Percentiles rank a stretch among this genome's conserved stretches.
Conservation (phyloP, 92 coral and sea anemone species). For the Meandrina meandrites region DNA sequence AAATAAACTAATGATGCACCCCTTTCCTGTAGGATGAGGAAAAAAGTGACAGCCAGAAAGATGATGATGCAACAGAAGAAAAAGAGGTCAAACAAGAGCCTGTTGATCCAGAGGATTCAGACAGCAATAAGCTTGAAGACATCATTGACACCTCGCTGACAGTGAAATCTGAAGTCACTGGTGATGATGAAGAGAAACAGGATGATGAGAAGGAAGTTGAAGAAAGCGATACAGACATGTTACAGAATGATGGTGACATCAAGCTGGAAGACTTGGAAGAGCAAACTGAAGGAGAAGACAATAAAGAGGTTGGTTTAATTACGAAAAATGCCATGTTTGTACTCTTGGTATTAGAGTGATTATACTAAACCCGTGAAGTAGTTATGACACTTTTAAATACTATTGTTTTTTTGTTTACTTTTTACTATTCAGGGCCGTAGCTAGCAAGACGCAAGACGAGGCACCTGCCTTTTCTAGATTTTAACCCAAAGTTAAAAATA, state of each 20-base stretch:
- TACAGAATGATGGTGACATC: slow-evolving; percentile 25
- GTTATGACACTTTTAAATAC: no score
- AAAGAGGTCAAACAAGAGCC: neutral
- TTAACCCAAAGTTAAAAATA: no score
- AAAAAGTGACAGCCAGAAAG: slow-evolving; percentile 23
- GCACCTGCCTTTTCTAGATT: no score
- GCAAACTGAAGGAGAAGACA: slow-evolving; percentile 5
- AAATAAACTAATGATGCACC: neutral
- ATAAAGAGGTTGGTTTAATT: slow-evolving; percentile 14
- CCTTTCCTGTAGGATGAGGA: slow-evolving; percentile 20
- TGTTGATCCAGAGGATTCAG: slow-evolving; percentile 25
- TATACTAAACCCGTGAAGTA: no score
- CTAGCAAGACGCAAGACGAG: no score
- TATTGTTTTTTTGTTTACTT: no score
- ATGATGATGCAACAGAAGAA: slow-evolving; percentile 20
- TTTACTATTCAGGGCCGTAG: no score
- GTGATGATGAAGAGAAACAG: slow-evolving; percentile 22
- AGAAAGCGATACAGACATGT: neutral
- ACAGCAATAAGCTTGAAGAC: slow-evolving; percentile 40
- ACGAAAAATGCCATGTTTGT: neutral
- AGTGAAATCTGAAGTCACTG: slow-evolving; percentile 26
- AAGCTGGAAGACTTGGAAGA: slow-evolving; percentile 47
- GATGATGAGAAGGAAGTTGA: slow-evolving; percentile 23
- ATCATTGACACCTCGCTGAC: slow-evolving; percentile 21
- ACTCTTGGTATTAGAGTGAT: neutral